Conservation (phyloP, 64 coral and sea anemone genomes). For the Cladopsammia gracilis region DNA sequence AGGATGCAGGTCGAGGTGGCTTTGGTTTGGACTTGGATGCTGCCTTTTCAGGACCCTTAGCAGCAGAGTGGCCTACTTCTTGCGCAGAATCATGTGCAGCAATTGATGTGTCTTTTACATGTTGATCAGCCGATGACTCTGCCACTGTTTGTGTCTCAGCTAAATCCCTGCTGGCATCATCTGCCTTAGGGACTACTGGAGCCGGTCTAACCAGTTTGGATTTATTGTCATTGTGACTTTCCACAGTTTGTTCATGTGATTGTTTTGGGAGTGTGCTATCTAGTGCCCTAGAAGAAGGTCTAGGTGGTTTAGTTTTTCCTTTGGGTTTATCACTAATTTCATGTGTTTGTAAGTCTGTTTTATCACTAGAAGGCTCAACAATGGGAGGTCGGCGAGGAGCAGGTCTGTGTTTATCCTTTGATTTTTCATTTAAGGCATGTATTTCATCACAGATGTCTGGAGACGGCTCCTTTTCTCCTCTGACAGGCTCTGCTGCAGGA, state of each 20-base stretch:
- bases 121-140: not conserved
- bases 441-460: not conserved
- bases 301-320: not conserved
- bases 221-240: not conserved
- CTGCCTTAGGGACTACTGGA: not conserved
- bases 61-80: not conserved
- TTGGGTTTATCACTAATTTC: not conserved
- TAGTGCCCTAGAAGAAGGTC: not conserved
- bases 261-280: not conserved
- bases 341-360: not conserved
- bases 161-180: not conserved
- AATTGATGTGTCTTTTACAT: not conserved
- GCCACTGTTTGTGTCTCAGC: not conserved
- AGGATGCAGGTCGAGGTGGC: slow-evolving; percentile 38
- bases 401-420: slow-evolving; percentile 3
- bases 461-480: not conserved
- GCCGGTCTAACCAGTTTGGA: not conserved
- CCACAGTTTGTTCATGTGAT: not conserved
- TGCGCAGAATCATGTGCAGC: not conserved
- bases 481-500: not conserved
- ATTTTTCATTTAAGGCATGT: slow-evolving; percentile 3
- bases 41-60: slow-evolving; percentile 1
- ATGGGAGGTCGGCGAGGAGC: slow-evolving; percentile 37
- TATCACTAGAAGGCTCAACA: not conserved
- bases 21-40: slow-evolving; percentile 46